These are phyloP conservation scores for Limnephilus auricula DNA, from an alignment of 2,888 invertebrate genomes.

Conservation along the genomic window DNA sequence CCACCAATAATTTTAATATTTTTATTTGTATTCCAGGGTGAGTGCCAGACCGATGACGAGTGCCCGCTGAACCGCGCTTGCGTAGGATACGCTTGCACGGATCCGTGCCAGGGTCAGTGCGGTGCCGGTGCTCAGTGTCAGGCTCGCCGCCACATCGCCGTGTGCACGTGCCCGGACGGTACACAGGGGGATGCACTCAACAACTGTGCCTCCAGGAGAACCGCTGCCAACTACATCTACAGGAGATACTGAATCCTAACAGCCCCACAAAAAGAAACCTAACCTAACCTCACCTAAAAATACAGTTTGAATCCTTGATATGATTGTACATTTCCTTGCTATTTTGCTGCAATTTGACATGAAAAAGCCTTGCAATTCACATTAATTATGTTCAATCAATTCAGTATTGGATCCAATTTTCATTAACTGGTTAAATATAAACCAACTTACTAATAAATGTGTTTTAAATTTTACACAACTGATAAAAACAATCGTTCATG, in stretches of 20 bases:
- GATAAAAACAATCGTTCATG: no score
- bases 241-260: conserved; percentile 70
- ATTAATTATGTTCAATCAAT: no score
- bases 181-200: conserved; percentile 79
- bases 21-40: conserved; percentile 77
- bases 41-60: conserved; percentile 87
- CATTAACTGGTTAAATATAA: no score
- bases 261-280: neutral
- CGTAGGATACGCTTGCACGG: conserved; percentile 85
- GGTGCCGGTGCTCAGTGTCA: conserved; percentile 87
- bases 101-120: conserved; percentile 89
- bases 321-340: neutral
- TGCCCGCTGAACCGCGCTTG: conserved; percentile 87
- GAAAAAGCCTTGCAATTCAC: neutral
- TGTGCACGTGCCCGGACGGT: conserved; percentile 88
- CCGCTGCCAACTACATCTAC: conserved; percentile 74
- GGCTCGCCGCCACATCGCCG: conserved; percentile 86
- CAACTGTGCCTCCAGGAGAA: conserved; percentile 76
- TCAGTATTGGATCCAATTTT: no score
- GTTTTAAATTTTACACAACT: no score
- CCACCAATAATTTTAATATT: neutral
- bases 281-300: neutral
- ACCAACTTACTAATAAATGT: no score
- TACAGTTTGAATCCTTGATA: neutral
- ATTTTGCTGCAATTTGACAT: neutral